phyloP scores from a whole-genome alignment of 2,888 invertebrate species.

The Petrolisthes manimaculis region DNA sequence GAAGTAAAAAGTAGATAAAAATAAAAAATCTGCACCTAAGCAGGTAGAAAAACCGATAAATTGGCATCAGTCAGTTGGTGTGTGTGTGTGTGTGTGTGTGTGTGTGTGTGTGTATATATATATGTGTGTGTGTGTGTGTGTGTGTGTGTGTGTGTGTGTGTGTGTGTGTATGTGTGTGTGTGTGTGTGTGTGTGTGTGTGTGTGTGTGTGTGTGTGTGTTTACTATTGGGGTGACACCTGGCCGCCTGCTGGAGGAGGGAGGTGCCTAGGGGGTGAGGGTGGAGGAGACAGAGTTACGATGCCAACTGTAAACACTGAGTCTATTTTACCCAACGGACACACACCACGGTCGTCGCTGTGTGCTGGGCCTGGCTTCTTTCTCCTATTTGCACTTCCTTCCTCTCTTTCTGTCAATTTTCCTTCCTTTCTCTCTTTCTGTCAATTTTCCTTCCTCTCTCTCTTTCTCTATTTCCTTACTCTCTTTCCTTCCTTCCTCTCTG shows the following conservation, averaged over 20 bases:
- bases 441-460: too few relatives aligned
- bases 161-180: neutral
- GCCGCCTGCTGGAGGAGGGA: neutral
- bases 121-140: neutral
- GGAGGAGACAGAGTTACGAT: neutral
- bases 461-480: too few relatives aligned
- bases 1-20: too few relatives aligned
- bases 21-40: too few relatives aligned
- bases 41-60: too few relatives aligned
- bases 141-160: neutral
- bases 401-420: too few relatives aligned
- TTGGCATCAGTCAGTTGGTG: too few relatives aligned
- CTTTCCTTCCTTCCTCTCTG: too few relatives aligned
- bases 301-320: neutral
- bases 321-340: neutral
- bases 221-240: slow-evolving; percentile 15
- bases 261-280: neutral
- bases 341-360: neutral
- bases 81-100: too few relatives aligned
- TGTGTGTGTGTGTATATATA: too few relatives aligned
- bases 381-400: neutral
- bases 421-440: too few relatives aligned
- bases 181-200: too few relatives aligned
- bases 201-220: neutral
- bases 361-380: neutral